These are phyloP conservation scores for Pyrgilauda ruficollis DNA, from an alignment of 2,113 vertebrate genomes.

Conservation along the genomic window DNA sequence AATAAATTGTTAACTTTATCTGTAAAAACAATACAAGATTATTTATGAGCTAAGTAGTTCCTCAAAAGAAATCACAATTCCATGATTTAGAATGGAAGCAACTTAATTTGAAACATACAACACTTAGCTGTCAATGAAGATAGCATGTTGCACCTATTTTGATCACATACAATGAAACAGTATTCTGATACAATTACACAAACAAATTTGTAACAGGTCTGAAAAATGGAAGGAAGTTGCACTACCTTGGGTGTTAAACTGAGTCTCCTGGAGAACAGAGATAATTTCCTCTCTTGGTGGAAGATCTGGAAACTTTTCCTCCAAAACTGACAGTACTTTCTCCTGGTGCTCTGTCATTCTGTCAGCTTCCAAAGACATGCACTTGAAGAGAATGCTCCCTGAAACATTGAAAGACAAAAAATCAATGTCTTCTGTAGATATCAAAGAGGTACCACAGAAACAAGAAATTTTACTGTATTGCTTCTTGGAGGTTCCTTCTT, in stretches of 20 bases:
- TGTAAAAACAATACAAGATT: neutral
- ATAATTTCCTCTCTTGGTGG: slow-evolving; percentile 76
- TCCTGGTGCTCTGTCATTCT: slow-evolving; percentile 76
- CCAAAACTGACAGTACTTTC: slow-evolving; percentile 77
- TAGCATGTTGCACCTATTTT: neutral
- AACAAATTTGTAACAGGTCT: neutral
- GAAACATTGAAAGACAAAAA: slow-evolving; percentile 22
- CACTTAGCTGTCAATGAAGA: neutral
- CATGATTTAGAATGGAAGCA: neutral
- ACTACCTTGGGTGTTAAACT: slow-evolving; percentile 68
- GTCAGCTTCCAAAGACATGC: slow-evolving; percentile 73
- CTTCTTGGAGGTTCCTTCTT: neutral
- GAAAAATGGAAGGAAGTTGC: neutral
- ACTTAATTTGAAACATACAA: neutral
- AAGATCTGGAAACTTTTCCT: slow-evolving; percentile 76
- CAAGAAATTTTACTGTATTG: neutral
- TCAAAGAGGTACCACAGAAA: neutral
- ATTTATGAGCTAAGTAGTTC: neutral
- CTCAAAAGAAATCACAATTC: neutral
- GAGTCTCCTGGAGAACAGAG: slow-evolving; percentile 69
- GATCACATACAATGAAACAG: neutral
- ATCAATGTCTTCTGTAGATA: neutral
- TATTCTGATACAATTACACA: neutral
- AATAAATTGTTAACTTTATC: neutral
- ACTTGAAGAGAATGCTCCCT: slow-evolving; percentile 85